Percentiles rank a stretch among this genome's conserved stretches.
phyloP scores from a whole-genome alignment of 2,888 invertebrate species.

The Tiphia femorata region DNA sequence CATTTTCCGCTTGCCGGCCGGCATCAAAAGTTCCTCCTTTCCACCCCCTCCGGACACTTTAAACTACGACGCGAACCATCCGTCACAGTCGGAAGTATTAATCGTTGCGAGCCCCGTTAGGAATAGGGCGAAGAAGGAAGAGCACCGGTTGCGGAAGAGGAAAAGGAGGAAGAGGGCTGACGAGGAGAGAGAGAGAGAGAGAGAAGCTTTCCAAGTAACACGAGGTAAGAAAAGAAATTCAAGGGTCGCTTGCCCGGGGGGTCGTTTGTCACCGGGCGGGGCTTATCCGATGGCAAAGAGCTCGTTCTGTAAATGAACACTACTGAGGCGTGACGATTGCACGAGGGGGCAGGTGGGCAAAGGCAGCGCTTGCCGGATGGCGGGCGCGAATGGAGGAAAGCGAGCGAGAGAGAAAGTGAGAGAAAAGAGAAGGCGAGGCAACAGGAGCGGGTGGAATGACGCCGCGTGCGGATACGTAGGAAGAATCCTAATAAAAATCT shows the following conservation, averaged over 20 bases:
- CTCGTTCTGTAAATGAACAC: constrained; percentile 13
- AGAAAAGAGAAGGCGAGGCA: too few relatives aligned
- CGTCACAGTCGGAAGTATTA: too few relatives aligned
- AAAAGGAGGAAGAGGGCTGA: neutral
- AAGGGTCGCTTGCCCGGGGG: constrained; percentile 4
- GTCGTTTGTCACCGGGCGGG: constrained; percentile 24
- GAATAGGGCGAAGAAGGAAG: neutral
- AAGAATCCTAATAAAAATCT: constrained; percentile 51
- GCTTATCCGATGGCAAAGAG: constrained; percentile 30
- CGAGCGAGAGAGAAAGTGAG: too few relatives aligned
- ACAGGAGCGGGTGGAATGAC: constrained; percentile 6
- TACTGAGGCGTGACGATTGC: constrained; percentile 23
- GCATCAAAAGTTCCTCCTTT: too few relatives aligned
- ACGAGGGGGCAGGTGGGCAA: too few relatives aligned
- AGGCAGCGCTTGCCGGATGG: too few relatives aligned
- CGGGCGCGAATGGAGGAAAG: too few relatives aligned
- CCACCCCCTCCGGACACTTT: too few relatives aligned
- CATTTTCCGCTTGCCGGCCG: too few relatives aligned
- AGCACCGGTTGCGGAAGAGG: neutral
- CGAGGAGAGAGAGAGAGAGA: neutral
- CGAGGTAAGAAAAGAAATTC: constrained; percentile 5
- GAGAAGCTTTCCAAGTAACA: too few relatives aligned
- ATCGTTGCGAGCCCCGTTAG: too few relatives aligned
- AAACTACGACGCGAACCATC: too few relatives aligned
- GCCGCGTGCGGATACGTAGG: constrained; percentile 21